Conservation (phyloP, 2,888 invertebrate genomes). For the Conus canariensis region DNA sequence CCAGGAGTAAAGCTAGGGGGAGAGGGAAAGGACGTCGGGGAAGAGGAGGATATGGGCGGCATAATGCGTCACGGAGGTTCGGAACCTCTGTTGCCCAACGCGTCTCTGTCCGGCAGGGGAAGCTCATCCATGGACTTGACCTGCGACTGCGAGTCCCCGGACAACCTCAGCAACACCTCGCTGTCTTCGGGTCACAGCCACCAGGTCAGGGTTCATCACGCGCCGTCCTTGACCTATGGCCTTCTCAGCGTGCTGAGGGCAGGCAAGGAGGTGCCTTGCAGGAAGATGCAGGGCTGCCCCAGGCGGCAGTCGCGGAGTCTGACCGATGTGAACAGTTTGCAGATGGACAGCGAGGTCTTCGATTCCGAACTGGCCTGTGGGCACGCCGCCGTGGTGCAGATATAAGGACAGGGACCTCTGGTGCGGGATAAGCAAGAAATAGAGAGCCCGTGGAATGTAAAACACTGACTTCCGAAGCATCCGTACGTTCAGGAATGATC, state of each 20-base stretch:
- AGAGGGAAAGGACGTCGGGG: background rate
- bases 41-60: background rate
- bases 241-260: slow-evolving; percentile 30
- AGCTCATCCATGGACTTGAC: slow-evolving; percentile 41
- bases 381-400: background rate
- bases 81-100: background rate
- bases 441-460: too few relatives aligned
- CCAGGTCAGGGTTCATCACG: slow-evolving; percentile 32
- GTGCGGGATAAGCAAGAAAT: background rate
- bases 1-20: background rate
- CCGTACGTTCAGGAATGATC: too few relatives aligned
- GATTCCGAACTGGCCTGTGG: slow-evolving; percentile 16
- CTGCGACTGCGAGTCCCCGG: slow-evolving; percentile 42
- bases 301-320: slow-evolving; percentile 37
- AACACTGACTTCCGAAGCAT: too few relatives aligned
- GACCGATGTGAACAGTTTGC: slow-evolving; percentile 34
- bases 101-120: background rate
- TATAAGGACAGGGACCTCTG: background rate
- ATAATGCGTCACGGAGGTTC: background rate
- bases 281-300: slow-evolving; percentile 10
- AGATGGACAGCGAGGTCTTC: slow-evolving; percentile 15
- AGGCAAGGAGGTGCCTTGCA: slow-evolving; percentile 6
- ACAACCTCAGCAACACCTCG: slow-evolving; percentile 39
- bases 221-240: slow-evolving; percentile 40
- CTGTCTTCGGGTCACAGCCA: slow-evolving; percentile 19